A percentile compares a stretch with the other conserved stretches of the same genome.
phyloP scores from a whole-genome alignment of 2,113 vertebrate species.

The Perognathus longimembris region DNA sequence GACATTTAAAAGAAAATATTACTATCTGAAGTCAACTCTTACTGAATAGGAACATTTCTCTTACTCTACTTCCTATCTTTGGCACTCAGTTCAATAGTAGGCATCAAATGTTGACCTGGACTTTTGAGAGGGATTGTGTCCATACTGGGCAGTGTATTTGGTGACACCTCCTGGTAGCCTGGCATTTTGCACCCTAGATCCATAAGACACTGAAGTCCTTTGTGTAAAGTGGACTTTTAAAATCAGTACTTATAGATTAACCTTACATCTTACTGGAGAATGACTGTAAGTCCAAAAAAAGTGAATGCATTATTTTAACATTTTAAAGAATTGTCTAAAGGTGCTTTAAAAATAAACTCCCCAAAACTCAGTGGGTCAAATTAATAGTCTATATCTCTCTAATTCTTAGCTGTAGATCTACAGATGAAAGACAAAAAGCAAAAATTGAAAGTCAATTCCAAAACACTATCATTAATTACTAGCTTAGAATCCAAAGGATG shows the following conservation, averaged over 20 bases:
- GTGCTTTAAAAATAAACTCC: neutral
- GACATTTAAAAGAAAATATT: neutral
- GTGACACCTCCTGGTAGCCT: constrained; percentile 66
- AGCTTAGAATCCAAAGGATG: neutral
- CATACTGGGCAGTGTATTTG: neutral
- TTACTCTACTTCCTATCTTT: neutral
- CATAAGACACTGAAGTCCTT: constrained; percentile 47
- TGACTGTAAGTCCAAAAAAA: neutral
- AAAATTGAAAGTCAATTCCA: constrained; percentile 27
- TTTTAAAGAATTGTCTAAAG: neutral
- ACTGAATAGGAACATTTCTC: neutral
- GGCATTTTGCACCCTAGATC: constrained; percentile 53
- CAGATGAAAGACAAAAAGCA: neutral
- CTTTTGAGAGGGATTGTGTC: neutral
- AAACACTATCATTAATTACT: neutral
- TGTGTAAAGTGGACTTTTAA: neutral
- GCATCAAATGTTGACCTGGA: neutral
- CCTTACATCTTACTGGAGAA: neutral
- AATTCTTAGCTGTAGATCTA: constrained; percentile 1
- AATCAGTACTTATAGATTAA: neutral
- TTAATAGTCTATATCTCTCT: no score
- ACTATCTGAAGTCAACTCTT: neutral
- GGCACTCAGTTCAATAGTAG: neutral
- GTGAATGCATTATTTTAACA: no score
- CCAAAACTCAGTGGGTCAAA: neutral